Conservation (phyloP, 2,113 vertebrate species). For the Anhinga rufa region DNA sequence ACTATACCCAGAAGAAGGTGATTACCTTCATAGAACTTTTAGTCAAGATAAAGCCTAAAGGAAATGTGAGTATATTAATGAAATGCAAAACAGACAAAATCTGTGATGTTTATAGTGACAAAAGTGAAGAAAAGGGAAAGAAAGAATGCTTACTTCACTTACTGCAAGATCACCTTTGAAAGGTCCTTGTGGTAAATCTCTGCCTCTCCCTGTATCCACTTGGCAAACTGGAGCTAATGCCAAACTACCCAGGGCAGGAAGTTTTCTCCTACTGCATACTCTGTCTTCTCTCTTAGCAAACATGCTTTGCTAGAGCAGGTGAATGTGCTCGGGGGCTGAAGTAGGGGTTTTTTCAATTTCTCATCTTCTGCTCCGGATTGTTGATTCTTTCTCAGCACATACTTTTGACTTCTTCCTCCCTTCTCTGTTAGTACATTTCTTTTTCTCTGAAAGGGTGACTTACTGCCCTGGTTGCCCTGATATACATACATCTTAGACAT, state of each 20-base stretch:
- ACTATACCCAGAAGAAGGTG: rapidly evolving
- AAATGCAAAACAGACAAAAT: not conserved
- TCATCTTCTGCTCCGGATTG: not conserved
- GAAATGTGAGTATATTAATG: not conserved
- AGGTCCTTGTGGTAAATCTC: not conserved
- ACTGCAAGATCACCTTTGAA: not conserved
- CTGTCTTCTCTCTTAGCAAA: not conserved
- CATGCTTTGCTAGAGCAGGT: not conserved
- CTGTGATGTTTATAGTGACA: not conserved
- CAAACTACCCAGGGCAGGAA: not conserved
- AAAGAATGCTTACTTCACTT: not conserved
- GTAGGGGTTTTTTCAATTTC: not conserved
- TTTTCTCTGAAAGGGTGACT: not conserved
- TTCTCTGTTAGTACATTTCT: not conserved
- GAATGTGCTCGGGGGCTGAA: not conserved
- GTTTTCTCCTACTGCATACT: not conserved
- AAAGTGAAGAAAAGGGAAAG: not conserved
- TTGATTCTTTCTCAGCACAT: not conserved
- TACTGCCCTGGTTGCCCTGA: not conserved
- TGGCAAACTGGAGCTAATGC: not conserved
- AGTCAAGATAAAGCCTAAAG: not conserved
- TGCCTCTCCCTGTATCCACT: not conserved
- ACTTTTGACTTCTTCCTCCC: not conserved
- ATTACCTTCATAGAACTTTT: not conserved
- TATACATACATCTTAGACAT: rapidly evolving